Evolutionary conservation across 1,140 invertebrate species (phyloP).

Genomic region (Chelonus insularis): DNA sequence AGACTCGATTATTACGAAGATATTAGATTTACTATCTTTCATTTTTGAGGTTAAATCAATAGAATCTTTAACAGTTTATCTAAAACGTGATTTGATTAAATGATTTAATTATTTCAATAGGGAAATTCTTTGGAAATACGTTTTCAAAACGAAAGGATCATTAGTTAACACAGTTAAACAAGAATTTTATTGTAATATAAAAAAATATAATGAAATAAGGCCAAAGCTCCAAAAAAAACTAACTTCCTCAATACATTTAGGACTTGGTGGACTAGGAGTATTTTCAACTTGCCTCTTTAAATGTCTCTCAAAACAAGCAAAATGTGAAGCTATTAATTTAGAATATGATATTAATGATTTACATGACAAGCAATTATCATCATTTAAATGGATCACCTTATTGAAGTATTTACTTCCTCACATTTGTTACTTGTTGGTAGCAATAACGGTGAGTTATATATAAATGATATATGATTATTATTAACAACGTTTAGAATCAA

Average conservation of each 20-base stretch:
- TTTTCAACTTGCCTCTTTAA: conserved; percentile 23
- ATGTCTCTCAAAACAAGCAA: conserved; percentile 1
- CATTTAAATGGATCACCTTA: conserved; percentile 66
- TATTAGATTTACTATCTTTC: too few species aligned
- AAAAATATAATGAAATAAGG: conserved; percentile 3
- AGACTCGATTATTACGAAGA: too few species aligned
- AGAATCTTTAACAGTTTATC: too few species aligned
- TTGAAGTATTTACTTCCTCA: conserved; percentile 67
- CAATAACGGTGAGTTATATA: conserved; percentile 59
- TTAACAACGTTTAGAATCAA: background rate
- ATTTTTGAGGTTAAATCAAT: too few species aligned
- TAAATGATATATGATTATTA: background rate
- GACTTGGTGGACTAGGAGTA: conserved; percentile 30
- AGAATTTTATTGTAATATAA: conserved; percentile 25
- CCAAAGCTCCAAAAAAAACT: background rate
- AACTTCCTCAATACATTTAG: conserved; percentile 19
- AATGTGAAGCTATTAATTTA: conserved; percentile 20
- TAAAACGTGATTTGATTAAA: too few species aligned
- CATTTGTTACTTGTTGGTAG: conserved; percentile 62
- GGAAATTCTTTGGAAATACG: conserved; percentile 18
- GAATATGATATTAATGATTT: conserved; percentile 12
- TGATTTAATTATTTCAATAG: conserved; percentile 16
- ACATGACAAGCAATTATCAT: conserved; percentile 3
- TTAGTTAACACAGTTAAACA: conserved; percentile 27
- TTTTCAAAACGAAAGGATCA: conserved; percentile 22